phyloP scores from a whole-genome alignment of 1,140 invertebrate genomes.

The Batillaria attramentaria region DNA sequence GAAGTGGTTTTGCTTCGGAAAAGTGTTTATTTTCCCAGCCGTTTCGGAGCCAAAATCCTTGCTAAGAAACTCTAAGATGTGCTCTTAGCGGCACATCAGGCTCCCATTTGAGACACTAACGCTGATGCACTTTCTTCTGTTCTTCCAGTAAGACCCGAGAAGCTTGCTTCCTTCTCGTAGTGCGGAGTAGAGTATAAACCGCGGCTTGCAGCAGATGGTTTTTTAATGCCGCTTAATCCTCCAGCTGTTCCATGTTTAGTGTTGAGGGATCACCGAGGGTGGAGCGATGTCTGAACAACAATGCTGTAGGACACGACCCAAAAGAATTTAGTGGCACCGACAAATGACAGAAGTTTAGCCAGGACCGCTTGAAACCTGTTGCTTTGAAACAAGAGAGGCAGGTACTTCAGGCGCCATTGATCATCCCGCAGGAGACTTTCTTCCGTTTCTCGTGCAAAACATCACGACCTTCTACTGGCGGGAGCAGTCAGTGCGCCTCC shows the following conservation, averaged over 20 bases:
- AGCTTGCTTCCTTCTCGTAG: neutral
- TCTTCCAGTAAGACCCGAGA: neutral
- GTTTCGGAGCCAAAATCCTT: constrained; percentile 7
- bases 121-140: neutral
- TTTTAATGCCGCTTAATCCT: constrained; percentile 16
- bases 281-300: no score
- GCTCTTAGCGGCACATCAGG: constrained; percentile 20
- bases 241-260: constrained; percentile 15
- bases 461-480: no score
- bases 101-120: neutral
- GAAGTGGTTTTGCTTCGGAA: constrained; percentile 12
- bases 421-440: neutral
- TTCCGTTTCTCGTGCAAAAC: no score
- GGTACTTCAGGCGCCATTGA: neutral
- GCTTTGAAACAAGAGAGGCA: neutral
- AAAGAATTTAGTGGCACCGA: no score
- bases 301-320: no score
- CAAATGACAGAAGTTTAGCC: no score
- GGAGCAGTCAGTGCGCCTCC: no score
- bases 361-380: neutral
- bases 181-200: neutral
- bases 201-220: constrained; percentile 18
- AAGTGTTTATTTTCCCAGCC: constrained; percentile 15
- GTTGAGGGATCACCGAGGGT: no score
- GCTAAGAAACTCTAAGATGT: neutral